Base-by-base conservation (phyloP, 2,888 invertebrate species). In the Peribatodes rhomboidaria region DNA sequence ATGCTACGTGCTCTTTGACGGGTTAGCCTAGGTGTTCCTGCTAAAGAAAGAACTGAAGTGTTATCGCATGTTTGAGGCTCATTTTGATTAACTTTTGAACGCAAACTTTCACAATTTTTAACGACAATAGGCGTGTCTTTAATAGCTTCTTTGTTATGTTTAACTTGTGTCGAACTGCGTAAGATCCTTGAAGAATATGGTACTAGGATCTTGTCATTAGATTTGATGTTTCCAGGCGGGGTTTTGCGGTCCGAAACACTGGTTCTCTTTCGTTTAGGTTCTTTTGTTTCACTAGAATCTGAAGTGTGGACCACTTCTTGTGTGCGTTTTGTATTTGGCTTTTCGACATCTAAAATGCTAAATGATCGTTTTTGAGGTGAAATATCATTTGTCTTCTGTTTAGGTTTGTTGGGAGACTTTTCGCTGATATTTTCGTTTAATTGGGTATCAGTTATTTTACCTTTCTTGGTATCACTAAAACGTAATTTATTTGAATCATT, bases 91-190 rank as follows among this genome's bases (percentile, higher is more conserved):
- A 7, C 11, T 10, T 33, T 55, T 13, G 54, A 33, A 9, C 20
- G 47, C 13, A 54, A 10, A 10, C 27, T n/a, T 52, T 35, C 22
- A 16, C 20, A 35, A 27, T 2, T 33, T 14, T 13, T 3, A 11
- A 14, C 11, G 11, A 49, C 2, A n/a, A 14, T 33, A 27, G n/a
- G 14, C 3, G 6, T 27, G 16, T 7, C 10, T 35, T 35, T 9
- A n/a, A 9, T 22, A n/a, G 27, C 39, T 27, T 35, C 39, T 27
- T 41, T 39, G 1, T 16, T 57, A 20, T 55, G 27, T 61, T 60
- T 56, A 14, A 52, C 20, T 11, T 11, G 1, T 10, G 64, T 27
- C 4, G 60, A 39, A 50, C 65, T 65, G 20, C 65, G 65, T 56
- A 65, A 61, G 10, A 41, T 20, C 20, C 60, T 61, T 56, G 50